A percentile compares a stretch with the other conserved stretches of the same genome.
These are phyloP conservation scores for Hyposoter dolosus DNA, from an alignment of 2,888 invertebrate genomes.

Conservation along the genomic window DNA sequence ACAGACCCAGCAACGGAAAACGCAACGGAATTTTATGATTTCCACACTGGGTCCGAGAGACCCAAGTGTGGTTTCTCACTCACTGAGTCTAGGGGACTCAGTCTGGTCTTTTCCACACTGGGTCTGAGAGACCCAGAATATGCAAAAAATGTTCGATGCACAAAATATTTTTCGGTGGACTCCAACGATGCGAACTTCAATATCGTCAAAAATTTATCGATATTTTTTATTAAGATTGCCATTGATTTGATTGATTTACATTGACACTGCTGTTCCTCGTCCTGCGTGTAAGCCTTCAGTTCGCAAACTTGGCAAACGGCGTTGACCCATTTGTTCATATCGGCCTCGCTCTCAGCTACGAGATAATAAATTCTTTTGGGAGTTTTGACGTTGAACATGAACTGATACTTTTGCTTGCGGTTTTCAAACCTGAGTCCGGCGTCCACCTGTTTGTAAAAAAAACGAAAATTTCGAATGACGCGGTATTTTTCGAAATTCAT, in stretches of 20 bases:
- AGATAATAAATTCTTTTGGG: conserved; percentile 96
- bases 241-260: background rate
- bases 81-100: too few species aligned
- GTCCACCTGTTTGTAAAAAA: conserved; percentile 88
- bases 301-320: conserved; percentile 97
- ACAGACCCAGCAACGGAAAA: too few species aligned
- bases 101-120: too few species aligned
- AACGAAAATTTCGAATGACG: background rate
- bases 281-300: conserved; percentile 90
- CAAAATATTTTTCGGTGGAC: too few species aligned
- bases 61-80: too few species aligned
- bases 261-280: conserved; percentile 84
- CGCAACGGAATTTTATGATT: too few species aligned
- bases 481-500: background rate
- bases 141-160: too few species aligned
- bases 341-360: conserved; percentile 95
- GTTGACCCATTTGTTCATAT: conserved; percentile 98
- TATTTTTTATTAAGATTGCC: background rate
- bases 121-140: too few species aligned
- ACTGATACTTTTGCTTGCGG: conserved; percentile 92
- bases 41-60: too few species aligned
- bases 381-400: conserved; percentile 95
- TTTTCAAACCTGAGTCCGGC: conserved; percentile 94
- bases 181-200: too few species aligned
- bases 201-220: background rate